These are phyloP conservation scores for Orius laevigatus DNA, from an alignment of 1,140 invertebrate genomes.

Conservation along the genomic window DNA sequence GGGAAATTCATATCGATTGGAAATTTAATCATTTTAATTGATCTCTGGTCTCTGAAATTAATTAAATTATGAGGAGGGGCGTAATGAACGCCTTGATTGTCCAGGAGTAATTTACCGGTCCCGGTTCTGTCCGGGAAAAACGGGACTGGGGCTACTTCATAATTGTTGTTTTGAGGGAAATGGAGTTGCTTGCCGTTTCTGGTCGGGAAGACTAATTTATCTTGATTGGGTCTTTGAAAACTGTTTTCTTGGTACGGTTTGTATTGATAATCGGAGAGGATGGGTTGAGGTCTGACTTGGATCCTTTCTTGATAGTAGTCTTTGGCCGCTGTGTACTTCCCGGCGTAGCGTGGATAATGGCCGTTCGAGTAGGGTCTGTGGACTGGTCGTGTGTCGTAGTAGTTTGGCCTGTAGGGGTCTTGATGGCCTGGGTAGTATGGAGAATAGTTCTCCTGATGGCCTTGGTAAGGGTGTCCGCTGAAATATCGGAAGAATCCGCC, in stretches of 20 bases:
- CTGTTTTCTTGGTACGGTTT: not conserved
- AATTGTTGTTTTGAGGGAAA: constrained; percentile 11
- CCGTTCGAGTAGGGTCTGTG: not conserved
- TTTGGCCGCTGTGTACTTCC: constrained; percentile 11
- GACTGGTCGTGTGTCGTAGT: not conserved
- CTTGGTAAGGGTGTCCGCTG: constrained; percentile 23
- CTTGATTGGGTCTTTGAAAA: not conserved
- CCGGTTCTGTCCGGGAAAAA: constrained; percentile 23
- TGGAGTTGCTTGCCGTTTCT: constrained; percentile 14
- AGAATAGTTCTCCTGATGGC: not conserved
- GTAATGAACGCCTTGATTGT: constrained; percentile 16
- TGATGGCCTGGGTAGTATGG: not conserved
- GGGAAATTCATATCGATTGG: constrained; percentile 10
- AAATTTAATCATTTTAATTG: constrained; percentile 11
- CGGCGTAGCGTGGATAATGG: constrained; percentile 1
- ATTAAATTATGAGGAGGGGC: constrained; percentile 6
- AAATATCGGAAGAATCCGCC: constrained; percentile 71
- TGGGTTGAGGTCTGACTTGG: constrained; percentile 9
- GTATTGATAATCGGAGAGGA: not conserved
- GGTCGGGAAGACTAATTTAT: constrained; percentile 8
- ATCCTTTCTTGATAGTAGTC: constrained; percentile 15
- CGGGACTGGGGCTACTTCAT: not conserved
- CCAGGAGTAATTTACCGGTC: constrained; percentile 21
- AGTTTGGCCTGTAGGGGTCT: not conserved
- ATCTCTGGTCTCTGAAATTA: constrained; percentile 15